phyloP scores from a whole-genome alignment of 1,140 invertebrate species.

The Thaumetopoea pityocampa region DNA sequence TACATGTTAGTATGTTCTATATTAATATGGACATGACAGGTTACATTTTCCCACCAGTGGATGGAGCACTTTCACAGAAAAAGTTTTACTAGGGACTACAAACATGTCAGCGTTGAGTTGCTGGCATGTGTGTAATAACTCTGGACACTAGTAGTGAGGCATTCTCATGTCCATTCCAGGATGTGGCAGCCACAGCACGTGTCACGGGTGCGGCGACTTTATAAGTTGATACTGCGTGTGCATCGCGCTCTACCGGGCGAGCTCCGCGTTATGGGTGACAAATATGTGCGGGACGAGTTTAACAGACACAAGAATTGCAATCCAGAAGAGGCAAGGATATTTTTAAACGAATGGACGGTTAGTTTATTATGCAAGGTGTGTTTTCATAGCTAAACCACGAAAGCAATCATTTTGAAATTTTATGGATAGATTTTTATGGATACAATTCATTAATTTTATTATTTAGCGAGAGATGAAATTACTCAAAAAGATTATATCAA shows the following conservation, averaged over 20 bases:
- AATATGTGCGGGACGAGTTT: slow-evolving; percentile 94
- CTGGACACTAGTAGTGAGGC: too few relatives aligned
- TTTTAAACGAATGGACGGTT: slow-evolving; percentile 94
- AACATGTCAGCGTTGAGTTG: too few relatives aligned
- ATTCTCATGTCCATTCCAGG: slow-evolving; percentile 3
- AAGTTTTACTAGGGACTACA: too few relatives aligned
- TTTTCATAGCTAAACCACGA: background rate
- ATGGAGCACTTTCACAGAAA: too few relatives aligned
- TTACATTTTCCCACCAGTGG: too few relatives aligned
- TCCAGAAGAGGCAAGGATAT: slow-evolving; percentile 82
- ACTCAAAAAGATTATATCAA: background rate
- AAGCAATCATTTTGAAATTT: background rate
- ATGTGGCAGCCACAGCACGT: slow-evolving; percentile 72
- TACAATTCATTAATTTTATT: background rate
- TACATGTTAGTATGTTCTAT: too few relatives aligned
- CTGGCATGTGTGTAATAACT: too few relatives aligned
- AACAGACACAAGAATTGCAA: slow-evolving; percentile 88
- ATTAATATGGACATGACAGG: too few relatives aligned
- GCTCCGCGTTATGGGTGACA: slow-evolving; percentile 85
- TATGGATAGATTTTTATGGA: background rate
- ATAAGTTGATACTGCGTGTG: slow-evolving; percentile 91
- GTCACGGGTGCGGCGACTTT: slow-evolving; percentile 84
- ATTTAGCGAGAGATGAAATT: background rate
- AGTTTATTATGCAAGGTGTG: slow-evolving; percentile 44
- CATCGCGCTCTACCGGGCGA: slow-evolving; percentile 89